Base-by-base conservation (phyloP, 2,888 invertebrate species). In the Tachystola acroxantha region DNA sequence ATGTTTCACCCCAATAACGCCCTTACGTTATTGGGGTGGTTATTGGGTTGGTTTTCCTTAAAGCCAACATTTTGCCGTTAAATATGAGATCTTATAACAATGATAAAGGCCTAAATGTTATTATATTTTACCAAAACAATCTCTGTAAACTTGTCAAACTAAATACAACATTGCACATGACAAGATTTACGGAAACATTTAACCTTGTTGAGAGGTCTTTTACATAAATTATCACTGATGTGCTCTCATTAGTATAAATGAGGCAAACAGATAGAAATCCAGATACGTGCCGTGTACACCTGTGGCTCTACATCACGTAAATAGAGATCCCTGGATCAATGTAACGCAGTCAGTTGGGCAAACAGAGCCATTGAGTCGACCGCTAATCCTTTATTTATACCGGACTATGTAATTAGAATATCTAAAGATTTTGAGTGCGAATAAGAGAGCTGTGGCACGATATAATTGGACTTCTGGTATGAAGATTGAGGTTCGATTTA, bases 341-440 rank as follows among this genome's bases (percentile, higher is more conserved):
- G 4, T 30, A 2, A 24, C n/a, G 29, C 14, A 26, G 25, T 32
- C 32, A 9, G 32, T 32, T 32, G 36, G 22, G 20, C 34, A 29
- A 16, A 28, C 37, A 32, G 34, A 29, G 25, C 27, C 11, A 36
- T 35, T 33, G 36, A 46, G 46, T 45, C 43, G 46, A 41, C 31
- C 20, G 31, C 57, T 53, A 52, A 56, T 42, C 40, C 58, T 52
- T 60, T 61, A 57, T 53, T 51, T 46, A 39, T 57, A 60, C 55
- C 59, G 55, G 6, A 16, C 16, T 16, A 16, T 16, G 16, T 16
- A 16, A 16, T 16, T 16, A 16, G 6, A 3, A 16, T 16, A 16
- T n/a, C n/a, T n/a, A n/a, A n/a, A n/a, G n/a, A n/a, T n/a, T n/a
- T n/a, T n/a, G n/a, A n/a, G n/a, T n/a, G n/a, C n/a, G n/a, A n/a